Conservation (phyloP, 2,113 vertebrate species). For the Leucopsar rothschildi region DNA sequence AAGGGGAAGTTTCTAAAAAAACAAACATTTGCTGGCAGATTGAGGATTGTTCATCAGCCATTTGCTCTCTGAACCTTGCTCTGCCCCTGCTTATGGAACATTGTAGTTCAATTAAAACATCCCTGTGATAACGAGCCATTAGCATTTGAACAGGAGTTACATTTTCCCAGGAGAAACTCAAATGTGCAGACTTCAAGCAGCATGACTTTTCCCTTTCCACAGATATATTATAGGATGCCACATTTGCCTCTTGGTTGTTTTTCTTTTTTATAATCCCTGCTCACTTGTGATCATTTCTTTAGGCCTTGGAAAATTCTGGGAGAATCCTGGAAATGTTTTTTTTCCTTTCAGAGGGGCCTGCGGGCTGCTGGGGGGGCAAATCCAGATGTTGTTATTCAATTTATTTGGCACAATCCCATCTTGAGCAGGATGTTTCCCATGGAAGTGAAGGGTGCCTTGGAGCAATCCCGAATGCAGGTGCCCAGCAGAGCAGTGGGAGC, state of each 20-base stretch:
- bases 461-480: neutral
- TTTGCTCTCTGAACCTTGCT: constrained; percentile 31
- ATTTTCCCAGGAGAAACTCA: constrained; percentile 3
- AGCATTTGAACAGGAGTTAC: constrained; percentile 14
- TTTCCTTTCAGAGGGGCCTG: neutral
- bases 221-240: neutral
- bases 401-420: neutral
- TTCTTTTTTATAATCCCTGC: neutral
- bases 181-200: constrained; percentile 6
- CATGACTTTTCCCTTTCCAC: neutral
- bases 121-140: neutral
- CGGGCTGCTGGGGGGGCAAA: neutral
- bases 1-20: neutral
- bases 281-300: neutral
- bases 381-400: neutral
- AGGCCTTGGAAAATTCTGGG: neutral
- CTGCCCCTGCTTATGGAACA: neutral
- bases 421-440: neutral
- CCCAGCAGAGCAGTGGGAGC: neutral
- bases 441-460: neutral
- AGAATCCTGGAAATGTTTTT: neutral
- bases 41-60: neutral
- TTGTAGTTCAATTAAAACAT: constrained; percentile 17
- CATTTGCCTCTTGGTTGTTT: neutral
- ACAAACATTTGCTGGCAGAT: neutral